A percentile compares a stretch with the other conserved stretches of the same genome.
phyloP scores from a whole-genome alignment of 2,113 vertebrate species.

The Clarias gariepinus region DNA sequence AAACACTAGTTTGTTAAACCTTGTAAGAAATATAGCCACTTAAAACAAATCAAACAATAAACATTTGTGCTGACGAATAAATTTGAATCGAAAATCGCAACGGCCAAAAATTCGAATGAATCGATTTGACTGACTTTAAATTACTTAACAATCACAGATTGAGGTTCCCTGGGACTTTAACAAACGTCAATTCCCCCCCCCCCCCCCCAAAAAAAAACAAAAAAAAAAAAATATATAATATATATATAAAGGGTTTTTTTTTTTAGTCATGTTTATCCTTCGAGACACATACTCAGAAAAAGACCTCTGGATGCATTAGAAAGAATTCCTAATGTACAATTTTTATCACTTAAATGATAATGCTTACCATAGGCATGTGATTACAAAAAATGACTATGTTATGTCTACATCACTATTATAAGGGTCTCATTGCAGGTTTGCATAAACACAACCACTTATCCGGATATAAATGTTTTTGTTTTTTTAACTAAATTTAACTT shows the following conservation, averaged over 20 bases:
- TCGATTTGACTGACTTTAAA: neutral
- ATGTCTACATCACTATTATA: neutral
- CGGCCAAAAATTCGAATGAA: too few species aligned
- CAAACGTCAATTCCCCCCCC: too few species aligned
- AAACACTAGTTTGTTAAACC: too few species aligned
- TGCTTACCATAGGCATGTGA: neutral
- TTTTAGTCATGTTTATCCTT: neutral
- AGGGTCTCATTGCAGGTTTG: neutral
- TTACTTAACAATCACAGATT: neutral
- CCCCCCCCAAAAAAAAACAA: neutral
- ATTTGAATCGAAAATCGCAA: neutral
- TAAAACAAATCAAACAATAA: too few species aligned
- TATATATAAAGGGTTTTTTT: constrained; percentile 12
- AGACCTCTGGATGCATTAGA: neutral
- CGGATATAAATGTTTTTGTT: too few species aligned
- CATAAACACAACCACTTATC: neutral
- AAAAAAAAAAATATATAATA: neutral
- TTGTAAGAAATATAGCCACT: too few species aligned
- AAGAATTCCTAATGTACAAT: neutral
- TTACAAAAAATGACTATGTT: neutral
- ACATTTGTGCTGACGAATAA: too few species aligned
- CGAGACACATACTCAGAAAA: neutral
- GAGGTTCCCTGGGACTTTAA: constrained; percentile 2
- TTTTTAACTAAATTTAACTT: too few species aligned
- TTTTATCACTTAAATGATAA: neutral